Conservation (phyloP, 2,888 invertebrate species). For the Candidula unifasciata region DNA sequence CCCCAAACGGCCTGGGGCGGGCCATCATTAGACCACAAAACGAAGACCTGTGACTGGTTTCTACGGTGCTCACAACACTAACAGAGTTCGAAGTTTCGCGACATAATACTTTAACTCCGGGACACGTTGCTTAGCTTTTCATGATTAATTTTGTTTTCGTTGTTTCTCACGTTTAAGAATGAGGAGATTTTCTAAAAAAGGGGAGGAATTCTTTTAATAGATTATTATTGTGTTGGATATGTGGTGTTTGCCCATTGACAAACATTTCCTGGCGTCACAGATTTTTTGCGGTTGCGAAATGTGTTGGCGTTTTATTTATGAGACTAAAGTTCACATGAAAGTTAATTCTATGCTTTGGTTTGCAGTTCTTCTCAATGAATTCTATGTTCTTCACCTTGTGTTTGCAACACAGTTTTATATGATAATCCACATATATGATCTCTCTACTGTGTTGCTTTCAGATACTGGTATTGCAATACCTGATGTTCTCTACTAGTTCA, state of each 20-base stretch:
- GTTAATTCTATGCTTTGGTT: too few species aligned
- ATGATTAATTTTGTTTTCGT: neutral
- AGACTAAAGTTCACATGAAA: too few species aligned
- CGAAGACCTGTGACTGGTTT: constrained; percentile 16
- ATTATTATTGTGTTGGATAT: neutral
- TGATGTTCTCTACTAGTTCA: too few species aligned
- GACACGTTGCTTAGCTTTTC: neutral
- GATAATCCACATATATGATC: too few species aligned
- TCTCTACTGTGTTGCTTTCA: too few species aligned
- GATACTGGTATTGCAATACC: too few species aligned
- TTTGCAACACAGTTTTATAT: too few species aligned
- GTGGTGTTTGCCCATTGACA: constrained; percentile 21
- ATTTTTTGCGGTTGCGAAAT: neutral
- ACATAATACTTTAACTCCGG: constrained; percentile 22
- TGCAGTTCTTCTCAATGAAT: neutral
- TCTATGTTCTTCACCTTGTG: too few species aligned
- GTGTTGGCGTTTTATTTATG: too few species aligned
- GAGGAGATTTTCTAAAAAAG: neutral
- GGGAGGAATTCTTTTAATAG: neutral
- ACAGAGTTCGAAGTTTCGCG: neutral
- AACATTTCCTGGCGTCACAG: neutral
- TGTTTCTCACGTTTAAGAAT: neutral
- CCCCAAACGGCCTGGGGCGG: constrained; percentile 8
- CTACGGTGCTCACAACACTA: constrained; percentile 6
- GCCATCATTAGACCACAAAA: constrained; percentile 43